These are phyloP conservation scores for Sapayoa aenigma DNA, from an alignment of 2,113 vertebrate genomes.

Conservation along the genomic window DNA sequence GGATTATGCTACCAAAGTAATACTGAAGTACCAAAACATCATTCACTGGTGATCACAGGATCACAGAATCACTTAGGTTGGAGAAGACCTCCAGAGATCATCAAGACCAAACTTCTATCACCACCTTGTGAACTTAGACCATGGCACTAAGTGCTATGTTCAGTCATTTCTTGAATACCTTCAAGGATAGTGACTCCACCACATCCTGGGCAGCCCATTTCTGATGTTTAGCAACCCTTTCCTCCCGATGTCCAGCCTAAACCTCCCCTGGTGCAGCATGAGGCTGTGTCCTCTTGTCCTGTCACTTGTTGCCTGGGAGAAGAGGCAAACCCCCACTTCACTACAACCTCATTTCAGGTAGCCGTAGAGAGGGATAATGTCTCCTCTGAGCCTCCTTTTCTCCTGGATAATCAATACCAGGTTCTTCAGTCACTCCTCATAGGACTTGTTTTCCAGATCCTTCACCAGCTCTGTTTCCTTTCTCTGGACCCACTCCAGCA, in stretches of 20 bases:
- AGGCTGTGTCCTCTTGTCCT: background rate
- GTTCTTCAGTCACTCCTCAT: background rate
- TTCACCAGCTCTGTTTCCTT: background rate
- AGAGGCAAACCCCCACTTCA: accelerated
- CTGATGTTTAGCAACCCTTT: background rate
- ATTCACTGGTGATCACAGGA: background rate
- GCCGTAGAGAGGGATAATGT: background rate
- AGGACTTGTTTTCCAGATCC: background rate
- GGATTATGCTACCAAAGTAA: background rate
- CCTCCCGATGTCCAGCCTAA: background rate
- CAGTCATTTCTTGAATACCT: background rate
- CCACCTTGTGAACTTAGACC: background rate
- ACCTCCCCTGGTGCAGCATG: background rate
- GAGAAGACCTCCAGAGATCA: background rate
- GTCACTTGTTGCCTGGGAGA: background rate
- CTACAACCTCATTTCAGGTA: background rate
- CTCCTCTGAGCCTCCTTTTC: background rate
- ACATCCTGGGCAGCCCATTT: background rate
- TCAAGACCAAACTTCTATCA: background rate
- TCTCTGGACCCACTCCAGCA: background rate
- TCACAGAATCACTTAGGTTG: background rate
- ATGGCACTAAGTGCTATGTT: background rate
- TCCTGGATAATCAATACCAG: background rate
- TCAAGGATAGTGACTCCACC: background rate
- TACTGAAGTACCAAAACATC: background rate